These are phyloP conservation scores for Heterodera carotae DNA, from an alignment of 1,140 invertebrate species.

Conservation along the genomic window DNA sequence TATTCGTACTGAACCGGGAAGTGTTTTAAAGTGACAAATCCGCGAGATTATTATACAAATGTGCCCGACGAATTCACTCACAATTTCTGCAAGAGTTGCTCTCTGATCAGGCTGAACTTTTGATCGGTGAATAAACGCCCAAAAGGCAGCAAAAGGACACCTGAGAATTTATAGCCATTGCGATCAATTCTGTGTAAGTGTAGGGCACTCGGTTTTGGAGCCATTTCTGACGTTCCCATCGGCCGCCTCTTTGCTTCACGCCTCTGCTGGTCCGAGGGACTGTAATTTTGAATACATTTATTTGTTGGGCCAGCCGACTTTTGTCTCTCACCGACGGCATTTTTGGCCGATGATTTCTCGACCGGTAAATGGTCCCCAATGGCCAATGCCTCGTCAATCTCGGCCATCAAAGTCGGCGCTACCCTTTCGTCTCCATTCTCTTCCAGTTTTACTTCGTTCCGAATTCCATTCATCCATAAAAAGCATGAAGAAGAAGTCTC, in stretches of 20 bases:
- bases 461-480: not conserved
- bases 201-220: not conserved
- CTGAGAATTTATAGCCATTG: not conserved
- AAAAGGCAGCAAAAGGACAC: not conserved
- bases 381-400: not conserved
- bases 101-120: not conserved
- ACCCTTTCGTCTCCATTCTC: not conserved
- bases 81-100: not conserved
- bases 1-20: not conserved
- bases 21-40: not conserved
- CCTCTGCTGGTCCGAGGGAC: not conserved
- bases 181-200: not conserved
- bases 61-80: not conserved
- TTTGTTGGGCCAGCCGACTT: too few relatives aligned
- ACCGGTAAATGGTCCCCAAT: not conserved
- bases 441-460: not conserved
- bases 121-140: not conserved
- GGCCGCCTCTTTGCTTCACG: not conserved
- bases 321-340: not conserved
- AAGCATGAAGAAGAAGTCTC: not conserved
- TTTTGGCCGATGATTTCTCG: not conserved
- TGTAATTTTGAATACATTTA: too few relatives aligned
- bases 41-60: too few relatives aligned
- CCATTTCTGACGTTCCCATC: not conserved
- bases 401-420: not conserved